Conservation (phyloP, 2,888 invertebrate genomes). For the Sesia apiformis region DNA sequence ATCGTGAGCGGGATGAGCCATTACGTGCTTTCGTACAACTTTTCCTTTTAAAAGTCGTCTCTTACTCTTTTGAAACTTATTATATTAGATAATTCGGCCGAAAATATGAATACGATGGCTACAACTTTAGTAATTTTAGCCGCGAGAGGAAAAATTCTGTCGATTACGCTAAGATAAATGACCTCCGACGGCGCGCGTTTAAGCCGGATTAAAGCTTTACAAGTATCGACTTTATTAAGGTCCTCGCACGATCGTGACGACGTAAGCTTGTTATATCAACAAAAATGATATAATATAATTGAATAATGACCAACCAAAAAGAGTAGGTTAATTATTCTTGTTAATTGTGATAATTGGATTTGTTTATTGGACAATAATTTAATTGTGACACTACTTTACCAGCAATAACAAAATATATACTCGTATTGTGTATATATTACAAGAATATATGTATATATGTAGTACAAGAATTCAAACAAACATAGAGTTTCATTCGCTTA, state of each 20-base stretch:
- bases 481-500: constrained; percentile 9
- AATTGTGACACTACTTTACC: too few relatives aligned
- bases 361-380: too few relatives aligned
- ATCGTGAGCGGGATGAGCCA: constrained; percentile 71
- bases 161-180: constrained; percentile 57
- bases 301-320: too few relatives aligned
- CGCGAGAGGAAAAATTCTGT: constrained; percentile 43
- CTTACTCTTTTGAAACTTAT: constrained; percentile 70
- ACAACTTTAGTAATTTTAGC: constrained; percentile 64
- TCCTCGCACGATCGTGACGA: background rate
- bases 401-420: too few relatives aligned
- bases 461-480: too few relatives aligned
- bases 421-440: too few relatives aligned
- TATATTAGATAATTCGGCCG: constrained; percentile 67
- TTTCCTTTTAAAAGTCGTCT: constrained; percentile 72
- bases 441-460: too few relatives aligned
- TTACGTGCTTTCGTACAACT: constrained; percentile 69
- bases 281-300: too few relatives aligned
- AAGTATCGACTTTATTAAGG: constrained; percentile 18
- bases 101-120: constrained; percentile 68
- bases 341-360: too few relatives aligned
- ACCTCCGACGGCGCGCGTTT: constrained; percentile 41
- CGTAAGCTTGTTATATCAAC: too few relatives aligned
- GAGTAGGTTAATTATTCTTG: too few relatives aligned
- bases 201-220: constrained; percentile 30